Evolutionary conservation across 1,140 invertebrate genomes (phyloP), one percentile per base, ranked within the genome.

Genomic region (Prorops nasuta): DNA sequence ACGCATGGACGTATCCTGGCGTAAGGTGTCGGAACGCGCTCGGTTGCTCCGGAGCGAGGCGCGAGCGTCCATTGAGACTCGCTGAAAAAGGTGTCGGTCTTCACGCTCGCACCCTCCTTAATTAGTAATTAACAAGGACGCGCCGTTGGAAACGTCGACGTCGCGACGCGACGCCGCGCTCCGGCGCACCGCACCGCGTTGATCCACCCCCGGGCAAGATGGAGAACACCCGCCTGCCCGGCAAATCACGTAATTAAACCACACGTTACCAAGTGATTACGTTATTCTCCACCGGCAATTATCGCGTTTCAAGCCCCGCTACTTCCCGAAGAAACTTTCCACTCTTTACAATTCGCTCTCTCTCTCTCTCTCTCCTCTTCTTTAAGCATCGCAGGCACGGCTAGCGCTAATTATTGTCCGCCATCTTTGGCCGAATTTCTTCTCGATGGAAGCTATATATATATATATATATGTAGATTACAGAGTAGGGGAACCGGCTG

Each of bases 81-180:
- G 74, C 74, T 71, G 60, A 73, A 73, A 74, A 70, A 70, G 66
- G 71, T 72, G 69, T 69, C 67, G 58, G 60, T 60, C 63, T 58
- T 54, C 53, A 54, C 55, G 53, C 49, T 52, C 39, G 54, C 60
- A 65, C 71, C 71, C 71, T 76, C 67, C 76, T 76, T 76, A 76
- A 78, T 78, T 77, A 76, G 71, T 76, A 77, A 74, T 77, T 76
- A 76, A 77, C 72, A 69, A 72, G 19, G 12, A 17, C 14, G 18
- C 19, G 10, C 14, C 18, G 19, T 32, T 15, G 12, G 24, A 17
- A n/a, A n/a, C 16, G 15, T 44, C 16, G 10, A 37, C 37, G 18
- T 50, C 24, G 24, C 39, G 38, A 38, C 16, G 18, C 46, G 46
- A 24, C 28, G 14, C 18, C 32, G 48, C n/a, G 24, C 21, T 17